A percentile compares a stretch with the other conserved stretches of the same genome.
These are phyloP conservation scores for Myxocyprinus asiaticus DNA, from an alignment of 2,113 vertebrate species.

Conservation along the genomic window DNA sequence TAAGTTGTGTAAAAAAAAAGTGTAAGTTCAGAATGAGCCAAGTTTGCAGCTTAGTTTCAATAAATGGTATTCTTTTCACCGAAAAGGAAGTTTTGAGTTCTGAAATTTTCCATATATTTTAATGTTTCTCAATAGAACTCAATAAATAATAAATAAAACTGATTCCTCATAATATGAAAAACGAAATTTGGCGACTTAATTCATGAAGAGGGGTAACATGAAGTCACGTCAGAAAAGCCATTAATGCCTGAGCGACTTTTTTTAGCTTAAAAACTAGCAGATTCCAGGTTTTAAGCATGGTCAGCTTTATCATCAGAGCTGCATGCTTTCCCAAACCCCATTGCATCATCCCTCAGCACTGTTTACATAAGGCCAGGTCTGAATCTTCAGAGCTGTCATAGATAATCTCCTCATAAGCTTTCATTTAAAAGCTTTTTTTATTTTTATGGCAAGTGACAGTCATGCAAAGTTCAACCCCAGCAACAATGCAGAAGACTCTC, in stretches of 20 bases:
- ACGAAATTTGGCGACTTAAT: not conserved
- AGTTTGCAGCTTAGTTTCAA: too few relatives aligned
- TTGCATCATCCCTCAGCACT: conserved; percentile 30
- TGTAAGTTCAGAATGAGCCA: too few relatives aligned
- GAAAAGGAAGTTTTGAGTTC: too few relatives aligned
- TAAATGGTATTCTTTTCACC: too few relatives aligned
- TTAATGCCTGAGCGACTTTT: conserved; percentile 3
- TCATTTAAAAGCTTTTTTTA: not conserved
- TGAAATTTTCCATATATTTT: too few relatives aligned
- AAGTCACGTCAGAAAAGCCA: not conserved
- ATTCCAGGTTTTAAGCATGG: not conserved
- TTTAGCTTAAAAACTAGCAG: not conserved
- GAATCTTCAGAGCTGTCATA: conserved; percentile 22
- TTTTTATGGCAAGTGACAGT: conserved; percentile 1
- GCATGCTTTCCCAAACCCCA: conserved; percentile 22
- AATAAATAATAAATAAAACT: too few relatives aligned
- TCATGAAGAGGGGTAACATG: not conserved
- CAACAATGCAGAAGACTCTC: not conserved
- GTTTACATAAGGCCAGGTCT: conserved; percentile 43
- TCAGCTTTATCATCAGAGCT: conserved; percentile 29
- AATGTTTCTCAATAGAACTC: too few relatives aligned
- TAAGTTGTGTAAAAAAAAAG: too few relatives aligned
- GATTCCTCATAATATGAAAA: too few relatives aligned
- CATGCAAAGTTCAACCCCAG: conserved; percentile 7
- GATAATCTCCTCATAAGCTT: conserved; percentile 29